Evolutionary conservation across 2,113 vertebrate genomes (phyloP).

Genomic region (Nestor notabilis): DNA sequence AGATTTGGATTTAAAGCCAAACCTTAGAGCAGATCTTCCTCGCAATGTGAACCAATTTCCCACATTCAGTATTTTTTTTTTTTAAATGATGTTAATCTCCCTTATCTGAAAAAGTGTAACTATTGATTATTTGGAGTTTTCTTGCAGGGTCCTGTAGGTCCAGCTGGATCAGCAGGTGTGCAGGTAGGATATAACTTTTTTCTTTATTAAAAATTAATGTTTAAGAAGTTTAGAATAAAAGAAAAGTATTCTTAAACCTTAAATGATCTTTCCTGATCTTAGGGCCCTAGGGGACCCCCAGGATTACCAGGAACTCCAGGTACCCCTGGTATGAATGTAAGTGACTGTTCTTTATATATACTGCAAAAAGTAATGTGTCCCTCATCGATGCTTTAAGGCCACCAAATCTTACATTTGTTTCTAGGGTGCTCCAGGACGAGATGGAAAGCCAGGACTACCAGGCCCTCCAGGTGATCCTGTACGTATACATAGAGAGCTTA

Average conservation of each 20-base stretch:
- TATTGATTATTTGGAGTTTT: conserved; percentile 45
- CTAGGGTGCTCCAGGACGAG: conserved; percentile 89
- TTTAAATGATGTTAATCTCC: not conserved
- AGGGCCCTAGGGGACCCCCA: conserved; percentile 87
- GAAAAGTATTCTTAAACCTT: not conserved
- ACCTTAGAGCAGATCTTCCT: not conserved
- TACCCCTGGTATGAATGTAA: conserved; percentile 83
- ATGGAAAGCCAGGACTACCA: conserved; percentile 88
- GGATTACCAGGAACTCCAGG: conserved; percentile 87
- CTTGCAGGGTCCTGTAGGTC: conserved; percentile 86
- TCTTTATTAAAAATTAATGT: not conserved
- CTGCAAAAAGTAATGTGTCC: not conserved
- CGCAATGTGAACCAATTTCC: not conserved
- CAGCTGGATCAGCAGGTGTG: conserved; percentile 84
- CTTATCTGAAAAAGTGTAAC: not conserved
- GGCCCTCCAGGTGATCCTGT: conserved; percentile 95
- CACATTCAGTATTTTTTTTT: not conserved
- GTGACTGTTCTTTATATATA: not conserved
- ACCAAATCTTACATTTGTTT: conserved; percentile 48
- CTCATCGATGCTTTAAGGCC: not conserved
- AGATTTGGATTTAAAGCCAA: not conserved
- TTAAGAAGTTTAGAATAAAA: not conserved
- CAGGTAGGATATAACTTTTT: conserved; percentile 77
- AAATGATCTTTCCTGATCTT: not conserved
- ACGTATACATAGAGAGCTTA: conserved; percentile 63